A percentile compares a stretch with the other conserved stretches of the same genome.
Conservation (phyloP, 1,140 invertebrate genomes). For the Heliconius himera region DNA sequence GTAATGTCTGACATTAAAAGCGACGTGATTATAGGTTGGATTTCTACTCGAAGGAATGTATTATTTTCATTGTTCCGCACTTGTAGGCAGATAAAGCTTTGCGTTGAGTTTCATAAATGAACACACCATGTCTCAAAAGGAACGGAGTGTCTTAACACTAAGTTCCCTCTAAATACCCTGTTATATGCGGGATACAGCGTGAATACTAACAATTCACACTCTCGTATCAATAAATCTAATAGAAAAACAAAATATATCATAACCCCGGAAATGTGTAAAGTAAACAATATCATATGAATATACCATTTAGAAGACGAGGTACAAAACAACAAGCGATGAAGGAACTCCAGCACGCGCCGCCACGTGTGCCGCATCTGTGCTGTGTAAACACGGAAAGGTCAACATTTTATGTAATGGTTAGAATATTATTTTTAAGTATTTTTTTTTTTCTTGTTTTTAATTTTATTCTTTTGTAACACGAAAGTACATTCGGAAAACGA, state of each 20-base stretch:
- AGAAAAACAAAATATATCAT: constrained; percentile 13
- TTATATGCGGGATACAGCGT: background rate
- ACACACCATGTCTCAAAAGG: background rate
- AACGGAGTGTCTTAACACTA: background rate
- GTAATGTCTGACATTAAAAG: too few species aligned
- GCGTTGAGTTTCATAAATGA: background rate
- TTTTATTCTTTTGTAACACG: too few species aligned
- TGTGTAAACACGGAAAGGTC: constrained; percentile 41
- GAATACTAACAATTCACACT: background rate
- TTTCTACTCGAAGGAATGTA: background rate
- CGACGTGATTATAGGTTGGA: too few species aligned
- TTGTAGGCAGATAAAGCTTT: background rate
- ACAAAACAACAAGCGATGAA: constrained; percentile 7
- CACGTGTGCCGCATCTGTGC: constrained; percentile 48
- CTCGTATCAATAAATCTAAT: background rate
- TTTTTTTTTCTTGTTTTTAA: background rate
- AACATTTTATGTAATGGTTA: constrained; percentile 34
- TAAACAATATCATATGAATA: constrained; percentile 30
- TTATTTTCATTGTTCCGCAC: background rate
- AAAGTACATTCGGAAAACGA: too few species aligned
- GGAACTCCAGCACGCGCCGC: constrained; percentile 43
- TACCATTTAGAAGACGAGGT: background rate
- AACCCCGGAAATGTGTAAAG: constrained; percentile 23
- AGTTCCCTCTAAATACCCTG: background rate
- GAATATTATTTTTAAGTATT: background rate